Conservation (phyloP, 2,113 vertebrate genomes). For the Misgurnus mizolepis region DNA sequence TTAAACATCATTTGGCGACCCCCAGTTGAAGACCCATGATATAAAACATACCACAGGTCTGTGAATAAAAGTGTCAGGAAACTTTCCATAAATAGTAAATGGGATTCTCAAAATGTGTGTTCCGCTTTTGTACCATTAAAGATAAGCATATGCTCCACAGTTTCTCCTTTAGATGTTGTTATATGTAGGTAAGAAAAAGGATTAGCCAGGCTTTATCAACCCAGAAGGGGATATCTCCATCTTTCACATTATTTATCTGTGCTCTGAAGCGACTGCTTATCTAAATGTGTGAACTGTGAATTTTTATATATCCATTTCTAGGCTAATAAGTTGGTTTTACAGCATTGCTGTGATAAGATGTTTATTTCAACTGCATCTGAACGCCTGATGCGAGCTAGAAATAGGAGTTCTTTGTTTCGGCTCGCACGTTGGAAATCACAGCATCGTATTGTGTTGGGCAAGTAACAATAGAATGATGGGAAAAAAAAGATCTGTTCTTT, state of each 20-base stretch:
- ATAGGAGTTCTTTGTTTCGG: slow-evolving; percentile 48
- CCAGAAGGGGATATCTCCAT: slow-evolving; percentile 47
- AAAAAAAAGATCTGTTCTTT: slow-evolving; percentile 36
- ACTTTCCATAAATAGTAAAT: not conserved
- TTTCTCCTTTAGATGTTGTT: slow-evolving; percentile 1
- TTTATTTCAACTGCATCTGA: slow-evolving; percentile 42
- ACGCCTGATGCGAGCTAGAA: not conserved
- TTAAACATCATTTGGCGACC: no score
- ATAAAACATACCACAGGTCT: not conserved
- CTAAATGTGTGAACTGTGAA: slow-evolving; percentile 20
- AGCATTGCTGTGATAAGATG: slow-evolving; percentile 36
- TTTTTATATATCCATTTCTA: slow-evolving; percentile 23
- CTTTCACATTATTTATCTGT: slow-evolving; percentile 37
- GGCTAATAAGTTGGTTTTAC: slow-evolving; percentile 23
- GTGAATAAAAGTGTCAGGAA: not conserved
- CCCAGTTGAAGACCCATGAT: no score
- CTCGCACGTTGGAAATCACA: not conserved
- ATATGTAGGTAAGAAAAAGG: slow-evolving; percentile 18
- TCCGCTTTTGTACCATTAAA: not conserved
- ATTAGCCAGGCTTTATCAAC: slow-evolving; percentile 48
- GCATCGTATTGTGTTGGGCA: not conserved
- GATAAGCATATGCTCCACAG: slow-evolving; percentile 2
- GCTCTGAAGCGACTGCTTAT: slow-evolving; percentile 34
- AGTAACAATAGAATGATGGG: slow-evolving; percentile 43
- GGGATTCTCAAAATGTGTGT: not conserved